Percentiles rank a stretch among this genome's conserved stretches.
phyloP scores from a whole-genome alignment of 1,140 invertebrate genomes.

The Caenorhabditis elegans region WBcel235 BX284606.5:12014501-12015000 shows the following conservation, averaged over 20 bases:
- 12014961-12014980: no score
- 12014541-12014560: no score
- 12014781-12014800: background rate
- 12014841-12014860: no score
- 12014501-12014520: slow-evolving; percentile 19
- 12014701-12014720: slow-evolving; percentile 40
- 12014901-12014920: no score
- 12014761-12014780: slow-evolving; percentile 31
- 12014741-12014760: slow-evolving; percentile 59
- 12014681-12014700: background rate
- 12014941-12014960: no score
- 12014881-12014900: no score
- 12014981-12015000: no score
- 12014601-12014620: background rate
- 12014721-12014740: slow-evolving; percentile 54
- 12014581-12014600: background rate
- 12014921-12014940: no score
- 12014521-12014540: background rate
- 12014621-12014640: background rate
- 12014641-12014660: background rate
- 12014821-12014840: no score
- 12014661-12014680: background rate
- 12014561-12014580: background rate
- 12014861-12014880: no score
- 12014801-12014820: no score